A percentile compares a stretch with the other conserved stretches of the same genome.
Evolutionary conservation across 1,140 invertebrate genomes (phyloP).

Genomic region (Holcopasites calliopsidis): DNA sequence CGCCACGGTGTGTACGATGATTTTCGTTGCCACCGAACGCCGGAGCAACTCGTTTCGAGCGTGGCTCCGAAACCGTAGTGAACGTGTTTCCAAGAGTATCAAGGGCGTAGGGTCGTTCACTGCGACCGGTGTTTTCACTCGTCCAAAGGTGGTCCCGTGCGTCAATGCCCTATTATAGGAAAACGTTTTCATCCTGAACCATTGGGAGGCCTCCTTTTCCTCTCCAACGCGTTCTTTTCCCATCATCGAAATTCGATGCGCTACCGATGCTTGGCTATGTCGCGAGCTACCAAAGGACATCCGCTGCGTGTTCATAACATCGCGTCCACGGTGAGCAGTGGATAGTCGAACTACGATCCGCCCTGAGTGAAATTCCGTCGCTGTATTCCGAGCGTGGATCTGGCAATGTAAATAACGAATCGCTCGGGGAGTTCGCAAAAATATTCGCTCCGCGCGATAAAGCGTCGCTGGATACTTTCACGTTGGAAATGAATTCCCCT

Average conservation of each 20-base stretch:
- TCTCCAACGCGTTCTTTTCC: too few relatives aligned
- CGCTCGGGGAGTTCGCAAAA: background rate
- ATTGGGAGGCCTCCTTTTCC: too few relatives aligned
- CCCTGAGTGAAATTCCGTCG: too few relatives aligned
- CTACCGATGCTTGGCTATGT: background rate
- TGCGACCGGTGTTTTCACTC: constrained; percentile 32
- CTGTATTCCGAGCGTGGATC: too few relatives aligned
- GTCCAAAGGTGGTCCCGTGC: constrained; percentile 10
- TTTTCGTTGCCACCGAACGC: background rate
- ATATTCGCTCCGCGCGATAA: background rate
- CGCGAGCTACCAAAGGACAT: background rate
- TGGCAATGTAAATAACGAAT: background rate
- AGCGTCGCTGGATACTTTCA: constrained; percentile 13
- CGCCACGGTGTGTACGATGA: background rate
- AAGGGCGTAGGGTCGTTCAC: constrained; percentile 39
- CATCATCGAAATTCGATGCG: too few relatives aligned
- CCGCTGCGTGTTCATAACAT: too few relatives aligned
- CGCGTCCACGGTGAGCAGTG: too few relatives aligned
- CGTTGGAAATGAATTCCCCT: constrained; percentile 26
- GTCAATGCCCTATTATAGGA: constrained; percentile 5
- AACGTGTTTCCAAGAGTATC: constrained; percentile 8
- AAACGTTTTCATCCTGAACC: background rate
- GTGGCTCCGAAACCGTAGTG: too few relatives aligned
- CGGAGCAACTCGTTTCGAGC: background rate
- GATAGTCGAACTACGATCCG: too few relatives aligned